Evolutionary conservation across 2,113 vertebrate genomes (phyloP).

Genomic region (Andinoacara biseriatus): DNA sequence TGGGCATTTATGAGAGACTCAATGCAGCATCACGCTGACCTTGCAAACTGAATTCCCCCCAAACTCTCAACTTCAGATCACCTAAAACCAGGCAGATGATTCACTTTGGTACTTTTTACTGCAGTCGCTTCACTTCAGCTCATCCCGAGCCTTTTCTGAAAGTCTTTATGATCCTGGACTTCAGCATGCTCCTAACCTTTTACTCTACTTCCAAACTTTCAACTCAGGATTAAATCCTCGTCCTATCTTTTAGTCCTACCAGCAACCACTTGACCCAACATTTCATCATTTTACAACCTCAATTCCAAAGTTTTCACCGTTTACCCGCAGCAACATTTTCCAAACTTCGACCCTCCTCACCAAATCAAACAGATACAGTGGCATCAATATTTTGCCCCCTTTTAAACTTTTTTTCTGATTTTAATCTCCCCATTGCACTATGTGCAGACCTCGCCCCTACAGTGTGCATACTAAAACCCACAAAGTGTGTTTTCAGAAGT

Average conservation of each 20-base stretch:
- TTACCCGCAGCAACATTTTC: too few relatives aligned
- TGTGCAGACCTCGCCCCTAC: too few relatives aligned
- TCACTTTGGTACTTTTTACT: neutral
- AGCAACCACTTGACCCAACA: too few relatives aligned
- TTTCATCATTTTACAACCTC: neutral
- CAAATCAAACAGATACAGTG: too few relatives aligned
- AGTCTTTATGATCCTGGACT: neutral
- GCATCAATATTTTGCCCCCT: too few relatives aligned
- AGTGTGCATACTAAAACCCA: too few relatives aligned
- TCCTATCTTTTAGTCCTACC: neutral
- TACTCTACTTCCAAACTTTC: neutral
- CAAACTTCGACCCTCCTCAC: too few relatives aligned
- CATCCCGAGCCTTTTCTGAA: neutral
- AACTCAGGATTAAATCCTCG: neutral
- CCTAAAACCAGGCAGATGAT: rapidly evolving
- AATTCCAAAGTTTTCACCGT: neutral
- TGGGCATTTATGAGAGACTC: constrained; percentile 16
- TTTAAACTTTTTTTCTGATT: too few relatives aligned
- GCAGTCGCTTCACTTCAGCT: neutral
- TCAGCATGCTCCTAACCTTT: rapidly evolving
- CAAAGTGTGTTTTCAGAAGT: neutral
- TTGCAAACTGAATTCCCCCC: neutral
- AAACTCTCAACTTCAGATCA: neutral
- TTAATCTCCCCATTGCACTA: too few relatives aligned
- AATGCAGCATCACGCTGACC: neutral